Percentiles rank a stretch among this genome's conserved stretches.
These are phyloP conservation scores for Argyresthia goedartella DNA, from an alignment of 2,888 invertebrate genomes.

Conservation along the genomic window DNA sequence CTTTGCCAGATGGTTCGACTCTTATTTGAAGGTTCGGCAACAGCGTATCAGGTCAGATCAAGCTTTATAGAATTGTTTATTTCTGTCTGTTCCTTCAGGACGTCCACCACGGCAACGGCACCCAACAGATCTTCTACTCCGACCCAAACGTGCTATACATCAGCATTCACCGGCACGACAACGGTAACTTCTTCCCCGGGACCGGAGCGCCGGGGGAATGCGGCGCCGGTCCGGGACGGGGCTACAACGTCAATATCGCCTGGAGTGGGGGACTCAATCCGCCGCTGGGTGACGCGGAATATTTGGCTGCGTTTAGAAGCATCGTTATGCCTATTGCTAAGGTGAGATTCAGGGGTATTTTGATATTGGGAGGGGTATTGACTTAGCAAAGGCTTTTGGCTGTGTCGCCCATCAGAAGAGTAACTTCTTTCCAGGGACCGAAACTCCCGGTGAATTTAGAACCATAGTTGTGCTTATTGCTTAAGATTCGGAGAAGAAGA, in stretches of 20 bases:
- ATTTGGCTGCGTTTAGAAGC: conserved; percentile 95
- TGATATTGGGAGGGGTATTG: neutral
- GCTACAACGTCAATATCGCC: conserved; percentile 96
- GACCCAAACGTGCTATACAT: conserved; percentile 95
- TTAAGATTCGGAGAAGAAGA: too few relatives aligned
- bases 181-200: conserved; percentile 99
- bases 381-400: too few relatives aligned
- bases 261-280: conserved; percentile 93
- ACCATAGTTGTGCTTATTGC: too few relatives aligned
- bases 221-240: conserved; percentile 89
- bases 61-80: too few relatives aligned
- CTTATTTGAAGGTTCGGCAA: too few relatives aligned
- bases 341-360: conserved; percentile 40
- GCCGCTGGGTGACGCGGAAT: conserved; percentile 96
- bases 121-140: conserved; percentile 97
- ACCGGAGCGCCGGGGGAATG: conserved; percentile 96
- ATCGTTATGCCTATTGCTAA: conserved; percentile 96
- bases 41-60: too few relatives aligned
- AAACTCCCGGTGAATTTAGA: too few relatives aligned
- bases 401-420: too few relatives aligned
- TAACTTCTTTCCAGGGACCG: too few relatives aligned
- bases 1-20: too few relatives aligned
- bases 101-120: conserved; percentile 98
- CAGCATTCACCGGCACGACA: conserved; percentile 98
- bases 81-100: conserved; percentile 75